phyloP scores from a whole-genome alignment of 2,797 vertebrate species.

The Streptopelia turtur region DNA sequence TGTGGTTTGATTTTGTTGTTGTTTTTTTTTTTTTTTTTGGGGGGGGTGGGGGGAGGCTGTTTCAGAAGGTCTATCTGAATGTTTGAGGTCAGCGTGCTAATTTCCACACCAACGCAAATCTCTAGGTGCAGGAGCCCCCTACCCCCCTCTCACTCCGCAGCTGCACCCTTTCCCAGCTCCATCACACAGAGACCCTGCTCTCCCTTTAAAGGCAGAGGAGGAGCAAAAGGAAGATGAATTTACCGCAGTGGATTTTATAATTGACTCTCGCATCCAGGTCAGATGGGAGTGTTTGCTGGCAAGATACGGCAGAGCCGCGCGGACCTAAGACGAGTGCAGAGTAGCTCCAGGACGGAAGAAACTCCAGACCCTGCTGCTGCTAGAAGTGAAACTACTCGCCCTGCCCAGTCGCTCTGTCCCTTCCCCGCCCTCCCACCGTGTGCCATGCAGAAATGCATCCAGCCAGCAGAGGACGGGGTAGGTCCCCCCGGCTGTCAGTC shows the following conservation, averaged over 20 bases:
- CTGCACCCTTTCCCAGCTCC: not conserved
- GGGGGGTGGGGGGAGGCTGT: not conserved
- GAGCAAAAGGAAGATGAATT: conserved; percentile 52
- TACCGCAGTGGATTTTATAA: conserved; percentile 64
- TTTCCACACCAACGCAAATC: not conserved
- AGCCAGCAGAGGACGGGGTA: conserved; percentile 52
- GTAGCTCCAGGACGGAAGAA: conserved; percentile 4
- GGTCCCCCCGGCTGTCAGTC: conserved; percentile 12
- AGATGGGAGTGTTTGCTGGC: not conserved
- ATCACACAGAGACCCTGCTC: not conserved
- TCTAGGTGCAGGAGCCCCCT: not conserved
- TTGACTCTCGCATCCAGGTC: conserved; percentile 11
- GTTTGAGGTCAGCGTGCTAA: conserved; percentile 25
- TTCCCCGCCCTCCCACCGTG: conserved; percentile 27
- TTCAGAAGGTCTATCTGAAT: conserved; percentile 18
- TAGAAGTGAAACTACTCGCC: conserved; percentile 32
- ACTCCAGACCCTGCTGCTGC: conserved; percentile 15
- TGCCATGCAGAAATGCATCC: conserved; percentile 9
- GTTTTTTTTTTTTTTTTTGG: not conserved
- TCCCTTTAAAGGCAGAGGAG: conserved; percentile 55
- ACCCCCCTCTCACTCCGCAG: not conserved
- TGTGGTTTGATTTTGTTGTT: too few relatives aligned
- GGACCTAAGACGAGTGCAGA: not conserved
- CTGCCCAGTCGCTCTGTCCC: not conserved
- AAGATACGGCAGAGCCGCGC: not conserved